A percentile compares a stretch with the other conserved stretches of the same genome.
Conservation (phyloP, 2,888 invertebrate genomes). For the Chymomyza amoena region DNA sequence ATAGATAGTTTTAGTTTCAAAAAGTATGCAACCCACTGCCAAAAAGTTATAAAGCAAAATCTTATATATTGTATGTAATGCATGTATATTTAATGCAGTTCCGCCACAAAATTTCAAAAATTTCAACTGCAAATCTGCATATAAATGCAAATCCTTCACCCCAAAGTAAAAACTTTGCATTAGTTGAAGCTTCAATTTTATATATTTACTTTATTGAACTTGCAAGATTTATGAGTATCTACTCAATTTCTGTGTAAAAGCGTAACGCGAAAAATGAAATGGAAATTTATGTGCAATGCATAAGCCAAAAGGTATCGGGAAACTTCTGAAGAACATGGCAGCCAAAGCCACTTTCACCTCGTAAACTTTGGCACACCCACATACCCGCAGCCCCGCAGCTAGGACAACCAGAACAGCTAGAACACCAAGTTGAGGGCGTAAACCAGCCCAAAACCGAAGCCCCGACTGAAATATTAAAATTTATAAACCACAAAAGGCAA, state of each 20-base stretch:
- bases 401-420: too few relatives aligned
- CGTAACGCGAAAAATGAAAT: slow-evolving; percentile 68
- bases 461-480: slow-evolving; percentile 62
- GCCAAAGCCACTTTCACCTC: slow-evolving; percentile 66
- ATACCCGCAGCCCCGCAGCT: too few relatives aligned
- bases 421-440: slow-evolving; percentile 10
- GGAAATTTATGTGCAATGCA: slow-evolving; percentile 62
- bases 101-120: slow-evolving; percentile 26
- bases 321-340: slow-evolving; percentile 7
- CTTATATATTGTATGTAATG: background rate
- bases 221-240: slow-evolving; percentile 66
- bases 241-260: slow-evolving; percentile 65
- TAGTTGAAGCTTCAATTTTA: slow-evolving; percentile 55
- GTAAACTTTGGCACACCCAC: slow-evolving; percentile 59
- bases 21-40: background rate
- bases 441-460: background rate
- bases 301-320: slow-evolving; percentile 35
- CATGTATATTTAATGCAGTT: slow-evolving; percentile 60
- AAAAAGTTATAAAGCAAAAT: background rate
- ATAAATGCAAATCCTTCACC: slow-evolving; percentile 51
- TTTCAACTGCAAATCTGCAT: slow-evolving; percentile 18
- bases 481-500: slow-evolving; percentile 64
- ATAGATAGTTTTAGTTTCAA: background rate
- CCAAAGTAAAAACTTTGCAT: slow-evolving; percentile 17
- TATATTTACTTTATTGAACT: slow-evolving; percentile 70